These are phyloP conservation scores for Apamea anceps DNA, from an alignment of 2,888 invertebrate genomes.

Conservation along the genomic window DNA sequence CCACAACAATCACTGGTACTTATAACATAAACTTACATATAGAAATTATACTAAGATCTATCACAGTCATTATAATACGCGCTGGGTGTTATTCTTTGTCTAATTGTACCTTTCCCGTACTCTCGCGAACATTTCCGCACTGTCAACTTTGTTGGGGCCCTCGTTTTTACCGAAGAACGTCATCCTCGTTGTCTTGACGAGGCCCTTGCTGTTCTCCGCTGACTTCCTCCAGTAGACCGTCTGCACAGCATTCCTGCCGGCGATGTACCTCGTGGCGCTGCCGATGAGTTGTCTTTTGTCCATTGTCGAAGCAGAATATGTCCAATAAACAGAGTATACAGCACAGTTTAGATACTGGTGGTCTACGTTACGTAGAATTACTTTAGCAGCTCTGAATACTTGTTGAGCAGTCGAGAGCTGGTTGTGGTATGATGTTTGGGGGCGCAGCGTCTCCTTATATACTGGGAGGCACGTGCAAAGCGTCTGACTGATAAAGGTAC, in stretches of 20 bases:
- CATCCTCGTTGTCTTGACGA: constrained; percentile 90
- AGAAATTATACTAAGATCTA: constrained; percentile 66
- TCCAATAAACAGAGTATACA: constrained; percentile 54
- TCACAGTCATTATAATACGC: constrained; percentile 71
- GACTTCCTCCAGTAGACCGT: constrained; percentile 94
- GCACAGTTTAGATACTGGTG: constrained; percentile 50
- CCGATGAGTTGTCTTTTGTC: constrained; percentile 91
- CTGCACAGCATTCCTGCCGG: constrained; percentile 93
- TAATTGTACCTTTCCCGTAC: constrained; percentile 85
- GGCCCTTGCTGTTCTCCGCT: constrained; percentile 85
- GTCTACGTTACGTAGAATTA: constrained; percentile 20
- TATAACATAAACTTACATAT: constrained; percentile 57
- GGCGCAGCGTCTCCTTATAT: constrained; percentile 70
- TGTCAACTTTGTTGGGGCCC: constrained; percentile 83
- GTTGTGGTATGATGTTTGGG: constrained; percentile 45
- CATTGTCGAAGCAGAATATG: constrained; percentile 73
- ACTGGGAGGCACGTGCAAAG: constrained; percentile 75
- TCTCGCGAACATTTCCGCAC: constrained; percentile 86
- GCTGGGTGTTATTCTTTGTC: constrained; percentile 23
- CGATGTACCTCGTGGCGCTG: constrained; percentile 93
- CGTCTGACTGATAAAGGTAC: constrained; percentile 76
- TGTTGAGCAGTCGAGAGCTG: constrained; percentile 45
- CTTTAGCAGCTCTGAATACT: constrained; percentile 18
- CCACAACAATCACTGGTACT: constrained; percentile 63
- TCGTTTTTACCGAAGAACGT: constrained; percentile 90